These are phyloP conservation scores for Phyllostomus hastatus DNA, from an alignment of 2,113 vertebrate genomes.

Conservation along the genomic window DNA sequence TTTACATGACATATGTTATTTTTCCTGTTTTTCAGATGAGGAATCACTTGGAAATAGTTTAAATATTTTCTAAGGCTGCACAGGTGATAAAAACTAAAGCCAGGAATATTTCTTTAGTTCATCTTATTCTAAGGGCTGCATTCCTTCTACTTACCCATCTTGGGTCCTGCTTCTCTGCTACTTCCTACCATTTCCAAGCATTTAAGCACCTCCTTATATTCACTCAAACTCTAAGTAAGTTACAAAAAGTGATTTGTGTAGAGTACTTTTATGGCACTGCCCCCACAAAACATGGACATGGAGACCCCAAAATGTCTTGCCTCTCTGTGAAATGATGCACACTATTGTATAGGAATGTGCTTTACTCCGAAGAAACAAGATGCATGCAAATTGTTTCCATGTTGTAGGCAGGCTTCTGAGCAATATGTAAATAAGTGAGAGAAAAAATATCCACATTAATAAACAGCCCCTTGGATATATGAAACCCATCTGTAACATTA, in stretches of 20 bases:
- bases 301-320: constrained; percentile 36
- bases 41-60: not conserved
- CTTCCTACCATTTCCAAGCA: not conserved
- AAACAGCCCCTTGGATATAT: constrained; percentile 72
- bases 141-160: not conserved
- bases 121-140: not conserved
- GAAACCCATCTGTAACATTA: constrained; percentile 72
- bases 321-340: constrained; percentile 60
- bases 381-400: constrained; percentile 79
- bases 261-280: not conserved
- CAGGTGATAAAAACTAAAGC: not conserved
- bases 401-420: constrained; percentile 80
- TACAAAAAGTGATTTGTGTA: not conserved
- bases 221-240: constrained; percentile 13
- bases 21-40: not conserved
- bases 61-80: not conserved
- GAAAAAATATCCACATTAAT: constrained; percentile 78
- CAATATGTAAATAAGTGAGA: constrained; percentile 81
- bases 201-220: not conserved
- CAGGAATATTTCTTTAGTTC: not conserved
- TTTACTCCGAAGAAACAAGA: constrained; percentile 77
- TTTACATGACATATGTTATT: not conserved
- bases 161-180: not conserved
- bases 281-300: constrained; percentile 10
- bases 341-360: constrained; percentile 74